phyloP scores from a whole-genome alignment of 2,797 vertebrate genomes.

The Apodemus agrarius region DNA sequence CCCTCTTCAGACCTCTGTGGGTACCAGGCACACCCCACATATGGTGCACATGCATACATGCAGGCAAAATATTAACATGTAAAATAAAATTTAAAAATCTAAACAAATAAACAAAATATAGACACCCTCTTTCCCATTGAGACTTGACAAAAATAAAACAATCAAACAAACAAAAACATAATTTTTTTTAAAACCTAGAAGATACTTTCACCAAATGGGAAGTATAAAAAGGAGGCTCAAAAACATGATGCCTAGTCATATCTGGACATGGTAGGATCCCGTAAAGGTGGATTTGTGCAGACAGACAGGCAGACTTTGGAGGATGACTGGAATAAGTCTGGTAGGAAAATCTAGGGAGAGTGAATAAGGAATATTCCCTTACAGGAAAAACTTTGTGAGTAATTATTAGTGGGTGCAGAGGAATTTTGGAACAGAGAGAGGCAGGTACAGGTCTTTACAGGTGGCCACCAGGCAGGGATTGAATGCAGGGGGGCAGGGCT shows the following conservation, averaged over 20 bases:
- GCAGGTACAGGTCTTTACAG: neutral
- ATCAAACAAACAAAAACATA: neutral
- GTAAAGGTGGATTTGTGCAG: neutral
- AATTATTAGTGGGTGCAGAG: neutral
- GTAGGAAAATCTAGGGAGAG: neutral
- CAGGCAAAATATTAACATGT: neutral
- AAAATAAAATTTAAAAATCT: neutral
- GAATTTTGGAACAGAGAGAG: neutral
- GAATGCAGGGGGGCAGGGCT: too few species aligned
- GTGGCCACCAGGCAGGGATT: neutral
- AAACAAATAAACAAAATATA: neutral
- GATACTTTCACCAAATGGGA: slow-evolving; percentile 26
- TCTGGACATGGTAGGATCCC: neutral
- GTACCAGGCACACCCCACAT: neutral
- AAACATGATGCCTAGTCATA: neutral
- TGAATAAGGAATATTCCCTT: neutral
- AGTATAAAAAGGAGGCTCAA: neutral
- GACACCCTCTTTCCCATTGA: neutral
- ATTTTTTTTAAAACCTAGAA: neutral
- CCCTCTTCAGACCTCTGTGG: neutral
- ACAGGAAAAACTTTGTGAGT: neutral
- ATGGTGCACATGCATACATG: neutral
- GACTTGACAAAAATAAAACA: neutral
- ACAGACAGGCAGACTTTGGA: neutral
- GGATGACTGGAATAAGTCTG: neutral